Conservation (phyloP, 1,140 invertebrate genomes). For the Asobara japonica region DNA sequence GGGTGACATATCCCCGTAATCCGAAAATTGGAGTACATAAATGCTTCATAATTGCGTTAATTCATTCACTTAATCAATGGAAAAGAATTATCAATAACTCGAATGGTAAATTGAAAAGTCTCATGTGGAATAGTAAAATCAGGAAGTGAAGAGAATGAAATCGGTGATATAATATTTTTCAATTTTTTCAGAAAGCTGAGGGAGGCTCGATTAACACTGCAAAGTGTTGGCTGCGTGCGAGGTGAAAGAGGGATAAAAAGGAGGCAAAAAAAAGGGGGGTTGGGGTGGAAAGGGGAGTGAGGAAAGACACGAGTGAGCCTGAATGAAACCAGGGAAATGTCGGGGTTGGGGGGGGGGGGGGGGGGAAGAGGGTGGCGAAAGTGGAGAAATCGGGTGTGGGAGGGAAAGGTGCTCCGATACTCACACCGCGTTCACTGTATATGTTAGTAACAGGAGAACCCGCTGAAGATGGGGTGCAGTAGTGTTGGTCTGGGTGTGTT, state of each 20-base stretch:
- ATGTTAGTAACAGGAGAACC: background rate
- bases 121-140: too few relatives aligned
- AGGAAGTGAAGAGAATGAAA: too few relatives aligned
- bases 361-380: constrained; percentile 24
- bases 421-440: background rate
- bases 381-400: constrained; percentile 21
- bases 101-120: too few relatives aligned
- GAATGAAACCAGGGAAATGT: constrained; percentile 34
- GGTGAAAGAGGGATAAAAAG: constrained; percentile 25
- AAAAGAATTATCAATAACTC: too few relatives aligned
- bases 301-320: constrained; percentile 22
- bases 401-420: background rate
- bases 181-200: too few relatives aligned
- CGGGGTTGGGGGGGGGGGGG: constrained; percentile 29
- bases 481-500: background rate
- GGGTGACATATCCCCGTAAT: too few relatives aligned
- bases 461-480: constrained; percentile 15
- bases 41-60: too few relatives aligned
- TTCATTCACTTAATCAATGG: too few relatives aligned
- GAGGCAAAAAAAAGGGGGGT: background rate
- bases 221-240: background rate
- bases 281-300: too few relatives aligned
- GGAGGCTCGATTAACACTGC: background rate
- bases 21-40: too few relatives aligned
- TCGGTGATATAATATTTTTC: too few relatives aligned